Evolutionary conservation across 1,140 invertebrate genomes (phyloP).

Genomic region (Halictus rubicundus): DNA sequence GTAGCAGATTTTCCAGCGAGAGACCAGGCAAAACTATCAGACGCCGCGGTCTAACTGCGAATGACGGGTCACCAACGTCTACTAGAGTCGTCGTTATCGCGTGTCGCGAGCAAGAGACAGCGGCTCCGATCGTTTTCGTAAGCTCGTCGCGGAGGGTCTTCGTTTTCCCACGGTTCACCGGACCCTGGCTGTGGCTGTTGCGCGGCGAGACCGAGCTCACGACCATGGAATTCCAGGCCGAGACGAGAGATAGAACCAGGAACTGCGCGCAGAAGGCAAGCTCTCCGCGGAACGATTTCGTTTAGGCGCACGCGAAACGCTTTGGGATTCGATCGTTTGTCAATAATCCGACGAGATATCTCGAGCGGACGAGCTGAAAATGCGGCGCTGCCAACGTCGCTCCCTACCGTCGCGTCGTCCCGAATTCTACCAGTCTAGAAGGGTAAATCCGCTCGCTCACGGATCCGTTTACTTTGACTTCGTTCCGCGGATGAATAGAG

Average conservation of each 20-base stretch:
- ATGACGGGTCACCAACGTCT: too few relatives aligned
- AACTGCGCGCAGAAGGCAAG: constrained; percentile 11
- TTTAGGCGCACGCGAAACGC: not conserved
- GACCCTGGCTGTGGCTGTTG: constrained; percentile 19
- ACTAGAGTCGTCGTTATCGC: too few relatives aligned
- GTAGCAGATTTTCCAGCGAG: too few relatives aligned
- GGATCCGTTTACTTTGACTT: not conserved
- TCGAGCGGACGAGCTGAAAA: not conserved
- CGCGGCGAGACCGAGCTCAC: constrained; percentile 21
- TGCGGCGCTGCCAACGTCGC: not conserved
- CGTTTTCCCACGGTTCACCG: constrained; percentile 44
- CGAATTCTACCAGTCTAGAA: not conserved
- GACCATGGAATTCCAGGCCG: constrained; percentile 41
- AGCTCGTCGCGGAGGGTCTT: constrained; percentile 13
- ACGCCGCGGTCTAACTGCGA: too few relatives aligned
- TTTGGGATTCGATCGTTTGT: too few relatives aligned
- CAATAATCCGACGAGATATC: not conserved
- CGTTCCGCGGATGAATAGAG: not conserved
- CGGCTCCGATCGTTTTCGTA: not conserved
- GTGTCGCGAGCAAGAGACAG: too few relatives aligned
- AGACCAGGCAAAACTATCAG: too few relatives aligned
- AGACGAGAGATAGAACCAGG: constrained; percentile 26
- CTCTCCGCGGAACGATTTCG: not conserved
- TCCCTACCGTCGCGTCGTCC: not conserved
- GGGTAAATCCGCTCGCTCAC: not conserved